Conservation (phyloP, 2,113 vertebrate genomes). For the Rostratula benghalensis region DNA sequence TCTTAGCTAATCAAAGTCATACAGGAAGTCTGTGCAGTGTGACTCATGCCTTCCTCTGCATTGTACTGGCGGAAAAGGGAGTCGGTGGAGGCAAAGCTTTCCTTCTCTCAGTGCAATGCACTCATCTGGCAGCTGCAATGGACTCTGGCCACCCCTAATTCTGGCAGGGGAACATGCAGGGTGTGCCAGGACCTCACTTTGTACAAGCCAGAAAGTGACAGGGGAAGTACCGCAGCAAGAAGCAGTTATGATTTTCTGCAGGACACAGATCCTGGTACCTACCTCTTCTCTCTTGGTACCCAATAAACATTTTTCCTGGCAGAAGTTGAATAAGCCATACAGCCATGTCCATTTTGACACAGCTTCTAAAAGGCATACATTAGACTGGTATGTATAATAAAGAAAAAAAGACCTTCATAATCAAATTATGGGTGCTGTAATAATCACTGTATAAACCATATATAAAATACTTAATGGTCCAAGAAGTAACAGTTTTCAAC, state of each 20-base stretch:
- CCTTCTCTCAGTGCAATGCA: neutral
- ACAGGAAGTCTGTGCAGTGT: neutral
- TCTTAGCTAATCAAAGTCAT: neutral
- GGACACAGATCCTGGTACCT: neutral
- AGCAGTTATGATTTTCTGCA: neutral
- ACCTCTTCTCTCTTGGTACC: neutral
- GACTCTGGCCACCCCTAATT: neutral
- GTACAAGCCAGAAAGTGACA: neutral
- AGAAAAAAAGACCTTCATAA: neutral
- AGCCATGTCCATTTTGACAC: neutral
- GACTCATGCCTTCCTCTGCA: conserved; percentile 24
- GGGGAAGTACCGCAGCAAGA: neutral
- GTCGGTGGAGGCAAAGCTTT: neutral
- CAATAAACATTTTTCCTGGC: neutral
- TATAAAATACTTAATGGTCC: neutral
- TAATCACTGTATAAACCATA: neutral
- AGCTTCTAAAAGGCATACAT: neutral
- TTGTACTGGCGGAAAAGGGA: neutral
- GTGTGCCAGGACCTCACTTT: neutral
- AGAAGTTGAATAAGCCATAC: neutral
- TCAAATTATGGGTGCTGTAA: neutral
- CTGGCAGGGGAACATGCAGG: neutral
- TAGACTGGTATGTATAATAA: neutral
- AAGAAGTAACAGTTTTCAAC: conserved; percentile 16
- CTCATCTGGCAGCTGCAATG: conserved; percentile 22